These are phyloP conservation scores for Pediacus dermestoides DNA, from an alignment of 2,888 invertebrate genomes.

Conservation along the genomic window DNA sequence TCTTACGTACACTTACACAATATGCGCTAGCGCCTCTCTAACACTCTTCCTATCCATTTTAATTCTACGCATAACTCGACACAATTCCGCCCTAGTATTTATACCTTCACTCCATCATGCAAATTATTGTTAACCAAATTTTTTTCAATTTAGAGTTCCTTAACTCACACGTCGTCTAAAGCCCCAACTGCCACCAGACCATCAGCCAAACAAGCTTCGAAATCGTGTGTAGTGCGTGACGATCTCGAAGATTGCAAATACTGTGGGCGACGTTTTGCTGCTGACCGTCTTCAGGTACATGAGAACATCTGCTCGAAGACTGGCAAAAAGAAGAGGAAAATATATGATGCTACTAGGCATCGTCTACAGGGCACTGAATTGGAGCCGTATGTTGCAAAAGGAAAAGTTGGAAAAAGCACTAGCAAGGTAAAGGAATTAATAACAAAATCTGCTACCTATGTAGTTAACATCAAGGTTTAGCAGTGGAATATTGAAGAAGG, in stretches of 20 bases:
- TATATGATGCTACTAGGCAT: constrained; percentile 88
- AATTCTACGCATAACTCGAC: too few species aligned
- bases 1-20: too few species aligned
- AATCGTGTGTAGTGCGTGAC: constrained; percentile 43
- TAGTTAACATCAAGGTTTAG: too few species aligned
- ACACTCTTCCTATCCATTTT: too few species aligned
- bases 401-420: constrained; percentile 16
- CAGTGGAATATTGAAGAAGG: too few species aligned
- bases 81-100: too few species aligned
- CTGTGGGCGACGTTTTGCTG: constrained; percentile 77
- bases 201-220: constrained; percentile 35
- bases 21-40: too few species aligned
- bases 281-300: constrained; percentile 79
- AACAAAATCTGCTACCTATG: too few species aligned
- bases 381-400: constrained; percentile 66
- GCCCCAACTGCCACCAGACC: constrained; percentile 36
- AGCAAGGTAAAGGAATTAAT: constrained; percentile 19
- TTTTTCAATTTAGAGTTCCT: too few species aligned
- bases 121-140: too few species aligned
- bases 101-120: too few species aligned
- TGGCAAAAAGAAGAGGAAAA: constrained; percentile 76
- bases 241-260: constrained; percentile 61
- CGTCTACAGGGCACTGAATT: constrained; percentile 88
- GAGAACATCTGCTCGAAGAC: constrained; percentile 81
- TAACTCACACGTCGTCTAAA: constrained; percentile 14